Evolutionary conservation across 1,140 invertebrate species (phyloP).

Genomic region (Neodiprion lecontei): DNA sequence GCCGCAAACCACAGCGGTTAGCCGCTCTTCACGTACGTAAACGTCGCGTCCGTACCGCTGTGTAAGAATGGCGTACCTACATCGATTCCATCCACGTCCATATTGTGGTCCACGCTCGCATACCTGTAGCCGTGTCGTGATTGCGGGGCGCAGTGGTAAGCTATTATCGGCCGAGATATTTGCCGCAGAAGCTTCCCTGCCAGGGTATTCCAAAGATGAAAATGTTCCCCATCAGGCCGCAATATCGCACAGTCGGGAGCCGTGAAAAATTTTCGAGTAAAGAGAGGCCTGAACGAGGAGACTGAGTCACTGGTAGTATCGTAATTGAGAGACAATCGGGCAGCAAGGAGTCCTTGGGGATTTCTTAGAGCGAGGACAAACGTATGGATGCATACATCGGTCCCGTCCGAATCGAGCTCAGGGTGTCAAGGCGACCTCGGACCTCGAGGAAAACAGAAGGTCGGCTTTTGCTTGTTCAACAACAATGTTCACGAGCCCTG

Average conservation of each 20-base stretch:
- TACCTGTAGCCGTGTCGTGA: neutral
- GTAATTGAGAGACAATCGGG: neutral
- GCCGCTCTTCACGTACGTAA: neutral
- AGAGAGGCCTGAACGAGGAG: neutral
- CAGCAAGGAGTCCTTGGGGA: neutral
- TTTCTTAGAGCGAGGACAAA: too few relatives aligned
- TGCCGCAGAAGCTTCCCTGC: neutral
- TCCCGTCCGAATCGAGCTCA: neutral
- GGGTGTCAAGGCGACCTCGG: neutral
- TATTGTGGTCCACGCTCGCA: too few relatives aligned
- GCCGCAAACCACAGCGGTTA: constrained; percentile 48
- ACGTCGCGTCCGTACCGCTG: neutral
- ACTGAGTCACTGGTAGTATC: neutral
- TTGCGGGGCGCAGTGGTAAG: neutral
- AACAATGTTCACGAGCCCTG: neutral
- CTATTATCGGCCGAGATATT: neutral
- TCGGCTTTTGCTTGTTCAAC: neutral
- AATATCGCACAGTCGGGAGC: neutral
- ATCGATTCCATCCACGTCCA: too few relatives aligned
- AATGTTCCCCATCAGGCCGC: neutral
- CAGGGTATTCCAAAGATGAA: too few relatives aligned
- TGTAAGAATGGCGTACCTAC: neutral
- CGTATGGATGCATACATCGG: too few relatives aligned
- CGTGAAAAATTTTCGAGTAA: neutral
- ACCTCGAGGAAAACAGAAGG: neutral